phyloP scores from a whole-genome alignment of 2,113 vertebrate genomes.

The Oncorhynchus gorbuscha region DNA sequence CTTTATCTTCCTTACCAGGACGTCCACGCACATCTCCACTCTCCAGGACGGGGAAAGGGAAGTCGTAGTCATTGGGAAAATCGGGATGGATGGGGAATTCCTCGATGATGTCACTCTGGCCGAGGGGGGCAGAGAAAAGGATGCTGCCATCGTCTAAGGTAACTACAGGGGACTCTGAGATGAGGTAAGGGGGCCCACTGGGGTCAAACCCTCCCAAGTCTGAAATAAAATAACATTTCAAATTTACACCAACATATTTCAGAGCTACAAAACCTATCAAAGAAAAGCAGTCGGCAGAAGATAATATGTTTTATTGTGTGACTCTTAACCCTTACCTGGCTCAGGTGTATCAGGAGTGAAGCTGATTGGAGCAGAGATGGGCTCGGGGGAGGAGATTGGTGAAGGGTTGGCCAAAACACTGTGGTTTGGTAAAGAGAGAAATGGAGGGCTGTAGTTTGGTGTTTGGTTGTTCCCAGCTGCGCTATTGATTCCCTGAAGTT shows the following conservation, averaged over 20 bases:
- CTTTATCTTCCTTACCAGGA: constrained; percentile 29
- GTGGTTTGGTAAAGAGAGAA: background rate
- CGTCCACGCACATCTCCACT: background rate
- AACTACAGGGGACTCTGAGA: constrained; percentile 26
- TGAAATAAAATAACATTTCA: too few species aligned
- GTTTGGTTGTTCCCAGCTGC: background rate
- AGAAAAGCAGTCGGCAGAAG: background rate
- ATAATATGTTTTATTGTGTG: background rate
- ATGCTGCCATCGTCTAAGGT: constrained; percentile 5
- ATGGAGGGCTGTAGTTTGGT: background rate
- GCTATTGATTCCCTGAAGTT: background rate
- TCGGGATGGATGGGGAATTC: constrained; percentile 23
- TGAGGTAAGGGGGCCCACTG: constrained; percentile 15
- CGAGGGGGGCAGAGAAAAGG: constrained; percentile 5
- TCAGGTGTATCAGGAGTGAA: background rate
- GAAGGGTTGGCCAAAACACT: background rate
- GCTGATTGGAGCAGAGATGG: constrained; percentile 1
- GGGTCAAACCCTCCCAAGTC: constrained; percentile 11
- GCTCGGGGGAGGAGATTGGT: background rate
- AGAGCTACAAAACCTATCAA: background rate
- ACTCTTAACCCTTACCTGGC: constrained; percentile 14
- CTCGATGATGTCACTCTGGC: constrained; percentile 11
- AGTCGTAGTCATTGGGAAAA: constrained; percentile 56
- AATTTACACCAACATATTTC: too few species aligned
- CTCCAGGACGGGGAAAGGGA: constrained; percentile 44